These are phyloP conservation scores for Drosophila cognata DNA, from an alignment of 2,888 invertebrate genomes.

Conservation along the genomic window DNA sequence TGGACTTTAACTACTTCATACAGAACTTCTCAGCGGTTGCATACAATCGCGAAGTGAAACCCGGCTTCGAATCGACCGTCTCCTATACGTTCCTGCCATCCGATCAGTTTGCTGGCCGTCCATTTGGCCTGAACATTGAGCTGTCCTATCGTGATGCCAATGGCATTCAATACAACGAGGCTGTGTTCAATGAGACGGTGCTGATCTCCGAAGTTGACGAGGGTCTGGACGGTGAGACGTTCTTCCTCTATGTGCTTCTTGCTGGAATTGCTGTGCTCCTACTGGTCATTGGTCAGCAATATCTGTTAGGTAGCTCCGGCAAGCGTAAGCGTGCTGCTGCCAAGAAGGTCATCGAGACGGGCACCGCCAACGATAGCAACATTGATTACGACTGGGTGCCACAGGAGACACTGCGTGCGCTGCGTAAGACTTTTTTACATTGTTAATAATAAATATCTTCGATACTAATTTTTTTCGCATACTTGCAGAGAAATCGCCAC, in stretches of 20 bases:
- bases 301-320: constrained; percentile 93
- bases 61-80: constrained; percentile 96
- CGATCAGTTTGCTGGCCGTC: constrained; percentile 98
- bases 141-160: constrained; percentile 94
- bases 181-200: constrained; percentile 99
- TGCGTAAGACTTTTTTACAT: constrained; percentile 88
- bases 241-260: constrained; percentile 98
- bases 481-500: constrained; percentile 89
- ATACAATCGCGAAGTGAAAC: constrained; percentile 94
- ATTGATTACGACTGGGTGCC: constrained; percentile 99
- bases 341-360: constrained; percentile 93
- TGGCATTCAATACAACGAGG: constrained; percentile 89
- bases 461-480: constrained; percentile 47
- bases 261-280: constrained; percentile 95
- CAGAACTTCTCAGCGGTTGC: constrained; percentile 98
- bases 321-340: constrained; percentile 87
- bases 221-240: constrained; percentile 98
- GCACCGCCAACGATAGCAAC: constrained; percentile 94
- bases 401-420: constrained; percentile 92
- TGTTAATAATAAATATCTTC: not conserved
- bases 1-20: constrained; percentile 99
- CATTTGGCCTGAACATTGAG: constrained; percentile 97
- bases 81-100: constrained; percentile 97
- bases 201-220: constrained; percentile 98
- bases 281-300: constrained; percentile 95